Conservation (phyloP, 1,140 invertebrate species). For the Helicorthomorpha holstii region DNA sequence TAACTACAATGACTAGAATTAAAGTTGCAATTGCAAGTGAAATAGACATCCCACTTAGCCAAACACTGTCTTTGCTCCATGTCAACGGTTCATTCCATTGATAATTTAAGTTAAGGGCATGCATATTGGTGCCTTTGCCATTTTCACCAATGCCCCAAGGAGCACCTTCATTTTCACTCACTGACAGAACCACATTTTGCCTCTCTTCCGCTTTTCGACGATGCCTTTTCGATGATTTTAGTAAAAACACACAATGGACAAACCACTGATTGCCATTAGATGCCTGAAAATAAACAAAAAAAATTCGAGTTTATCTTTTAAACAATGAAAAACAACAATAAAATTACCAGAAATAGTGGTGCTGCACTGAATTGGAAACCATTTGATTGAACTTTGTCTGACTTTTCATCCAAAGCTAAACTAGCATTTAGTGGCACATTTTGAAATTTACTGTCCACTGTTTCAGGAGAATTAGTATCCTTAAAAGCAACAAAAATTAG, state of each 20-base stretch:
- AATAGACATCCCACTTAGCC: too few species aligned
- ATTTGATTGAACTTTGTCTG: slow-evolving; percentile 19
- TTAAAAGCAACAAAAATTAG: slow-evolving; percentile 10
- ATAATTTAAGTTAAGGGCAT: slow-evolving; percentile 16
- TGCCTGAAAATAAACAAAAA: slow-evolving; percentile 15
- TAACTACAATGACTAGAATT: too few species aligned
- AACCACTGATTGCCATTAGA: slow-evolving; percentile 27
- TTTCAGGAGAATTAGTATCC: slow-evolving; percentile 24
- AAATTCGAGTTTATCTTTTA: not conserved
- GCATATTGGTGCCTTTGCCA: slow-evolving; percentile 26
- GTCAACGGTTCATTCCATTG: too few species aligned
- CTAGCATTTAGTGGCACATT: slow-evolving; percentile 23
- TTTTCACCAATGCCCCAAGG: slow-evolving; percentile 14
- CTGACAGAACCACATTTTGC: not conserved
- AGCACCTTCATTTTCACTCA: slow-evolving; percentile 11
- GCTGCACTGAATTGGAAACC: slow-evolving; percentile 25
- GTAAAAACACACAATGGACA: slow-evolving; percentile 25
- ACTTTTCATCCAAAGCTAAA: slow-evolving; percentile 19
- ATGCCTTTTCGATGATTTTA: slow-evolving; percentile 18
- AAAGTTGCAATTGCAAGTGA: too few species aligned
- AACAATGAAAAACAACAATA: not conserved
- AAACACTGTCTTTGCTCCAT: too few species aligned
- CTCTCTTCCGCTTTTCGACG: slow-evolving; percentile 15
- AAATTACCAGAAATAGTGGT: slow-evolving; percentile 25
- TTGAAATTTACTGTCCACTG: slow-evolving; percentile 17